Conservation (phyloP, 2,888 invertebrate genomes). For the Ectobius pallidus region DNA sequence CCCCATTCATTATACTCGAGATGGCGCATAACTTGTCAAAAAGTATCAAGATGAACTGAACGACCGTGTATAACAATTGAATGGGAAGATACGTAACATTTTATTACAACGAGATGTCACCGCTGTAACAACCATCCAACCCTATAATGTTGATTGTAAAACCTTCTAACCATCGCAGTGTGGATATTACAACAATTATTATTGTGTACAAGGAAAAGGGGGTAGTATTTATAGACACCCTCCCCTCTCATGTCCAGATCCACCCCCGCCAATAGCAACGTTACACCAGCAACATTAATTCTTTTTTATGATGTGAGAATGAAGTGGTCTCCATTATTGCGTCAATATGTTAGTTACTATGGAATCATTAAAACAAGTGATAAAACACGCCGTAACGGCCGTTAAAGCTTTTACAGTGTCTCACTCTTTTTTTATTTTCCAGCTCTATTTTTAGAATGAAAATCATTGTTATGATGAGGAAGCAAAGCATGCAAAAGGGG, state of each 20-base stretch:
- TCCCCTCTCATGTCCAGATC: neutral
- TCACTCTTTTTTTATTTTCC: constrained; percentile 9
- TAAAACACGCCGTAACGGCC: constrained; percentile 36
- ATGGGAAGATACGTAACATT: neutral
- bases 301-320: constrained; percentile 38
- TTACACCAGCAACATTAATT: constrained; percentile 17
- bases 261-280: neutral
- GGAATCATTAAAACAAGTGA: constrained; percentile 47
- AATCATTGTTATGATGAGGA: neutral
- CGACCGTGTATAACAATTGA: neutral
- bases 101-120: neutral
- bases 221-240: constrained; percentile 6
- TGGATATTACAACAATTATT: constrained; percentile 31
- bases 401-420: constrained; percentile 16
- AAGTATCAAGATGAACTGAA: neutral
- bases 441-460: neutral
- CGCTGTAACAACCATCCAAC: neutral
- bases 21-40: too few relatives aligned
- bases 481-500: too few relatives aligned
- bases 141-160: constrained; percentile 26
- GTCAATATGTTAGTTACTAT: constrained; percentile 47
- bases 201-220: constrained; percentile 34
- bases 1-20: too few relatives aligned
- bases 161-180: constrained; percentile 11
- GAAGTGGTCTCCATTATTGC: constrained; percentile 40